Percentiles rank a stretch among this genome's conserved stretches.
Evolutionary conservation across 2,113 vertebrate genomes (phyloP).

Genomic region (Ochotona princeps): DNA sequence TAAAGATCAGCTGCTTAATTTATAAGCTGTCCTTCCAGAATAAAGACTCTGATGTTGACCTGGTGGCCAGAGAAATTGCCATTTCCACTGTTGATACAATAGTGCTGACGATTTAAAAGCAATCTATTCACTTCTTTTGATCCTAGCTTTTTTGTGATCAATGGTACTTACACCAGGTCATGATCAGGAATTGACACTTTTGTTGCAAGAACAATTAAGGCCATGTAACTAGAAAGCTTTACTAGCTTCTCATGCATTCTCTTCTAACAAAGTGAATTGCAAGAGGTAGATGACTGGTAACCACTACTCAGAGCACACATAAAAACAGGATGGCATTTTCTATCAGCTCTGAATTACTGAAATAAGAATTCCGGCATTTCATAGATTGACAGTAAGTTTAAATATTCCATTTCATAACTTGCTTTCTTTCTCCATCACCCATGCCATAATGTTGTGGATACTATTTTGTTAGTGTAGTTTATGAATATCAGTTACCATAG

Average conservation of each 20-base stretch:
- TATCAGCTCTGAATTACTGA: background rate
- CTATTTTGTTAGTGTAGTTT: background rate
- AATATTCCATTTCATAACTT: background rate
- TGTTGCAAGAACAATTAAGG: slow-evolving; percentile 17
- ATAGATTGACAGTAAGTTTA: slow-evolving; percentile 9
- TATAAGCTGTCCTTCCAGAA: slow-evolving; percentile 63
- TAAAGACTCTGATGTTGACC: slow-evolving; percentile 60
- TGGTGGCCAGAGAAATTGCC: slow-evolving; percentile 10
- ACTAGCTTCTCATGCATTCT: slow-evolving; percentile 55
- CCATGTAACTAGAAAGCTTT: slow-evolving; percentile 35
- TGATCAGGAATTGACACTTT: slow-evolving; percentile 30
- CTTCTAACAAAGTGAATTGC: background rate
- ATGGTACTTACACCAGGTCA: slow-evolving; percentile 73
- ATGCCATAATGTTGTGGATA: background rate
- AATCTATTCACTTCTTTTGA: slow-evolving; percentile 74
- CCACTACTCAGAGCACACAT: background rate
- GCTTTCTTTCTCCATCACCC: background rate
- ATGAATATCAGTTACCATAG: background rate
- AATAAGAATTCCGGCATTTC: background rate
- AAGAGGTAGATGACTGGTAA: slow-evolving; percentile 11
- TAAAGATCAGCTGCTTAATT: slow-evolving; percentile 77
- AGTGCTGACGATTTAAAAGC: slow-evolving; percentile 64
- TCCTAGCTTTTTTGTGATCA: slow-evolving; percentile 69
- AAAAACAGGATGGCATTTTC: background rate
- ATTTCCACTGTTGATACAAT: slow-evolving; percentile 35